Conservation (phyloP, 2,113 vertebrate species). For the Nibea coibor region DNA sequence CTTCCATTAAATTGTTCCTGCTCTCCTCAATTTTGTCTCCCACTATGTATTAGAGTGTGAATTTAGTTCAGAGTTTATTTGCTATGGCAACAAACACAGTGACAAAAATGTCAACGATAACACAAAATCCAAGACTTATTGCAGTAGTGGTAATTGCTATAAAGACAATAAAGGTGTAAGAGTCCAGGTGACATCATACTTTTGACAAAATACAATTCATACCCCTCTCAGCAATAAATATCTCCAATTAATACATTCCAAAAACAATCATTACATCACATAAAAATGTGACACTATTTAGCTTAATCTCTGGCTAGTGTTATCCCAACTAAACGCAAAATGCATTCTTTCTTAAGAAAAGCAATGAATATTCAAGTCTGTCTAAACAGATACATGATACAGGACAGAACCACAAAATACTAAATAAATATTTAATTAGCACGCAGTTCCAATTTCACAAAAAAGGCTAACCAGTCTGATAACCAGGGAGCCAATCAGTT, state of each 20-base stretch:
- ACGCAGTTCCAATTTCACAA: not conserved
- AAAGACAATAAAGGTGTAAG: not conserved
- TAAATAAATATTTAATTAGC: not conserved
- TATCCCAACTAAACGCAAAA: not conserved
- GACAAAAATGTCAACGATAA: not conserved
- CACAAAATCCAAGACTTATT: not conserved
- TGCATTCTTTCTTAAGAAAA: not conserved
- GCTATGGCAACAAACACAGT: not conserved
- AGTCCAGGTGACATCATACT: not conserved
- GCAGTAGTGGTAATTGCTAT: not conserved
- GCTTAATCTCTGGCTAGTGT: not conserved
- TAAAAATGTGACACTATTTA: not conserved
- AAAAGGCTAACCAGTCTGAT: not conserved
- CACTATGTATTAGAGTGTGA: not conserved
- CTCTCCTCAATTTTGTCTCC: not conserved
- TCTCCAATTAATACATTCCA: not conserved
- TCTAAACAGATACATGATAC: not conserved
- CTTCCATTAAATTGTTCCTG: not conserved
- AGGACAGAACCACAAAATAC: not conserved
- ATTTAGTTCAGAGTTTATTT: not conserved
- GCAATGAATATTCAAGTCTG: not conserved
- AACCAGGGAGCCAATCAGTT: not conserved
- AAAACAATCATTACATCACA: not conserved
- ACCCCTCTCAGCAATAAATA: not conserved
- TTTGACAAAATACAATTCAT: not conserved